phyloP scores from a whole-genome alignment of 2,113 vertebrate species.

The Heterotis niloticus region DNA sequence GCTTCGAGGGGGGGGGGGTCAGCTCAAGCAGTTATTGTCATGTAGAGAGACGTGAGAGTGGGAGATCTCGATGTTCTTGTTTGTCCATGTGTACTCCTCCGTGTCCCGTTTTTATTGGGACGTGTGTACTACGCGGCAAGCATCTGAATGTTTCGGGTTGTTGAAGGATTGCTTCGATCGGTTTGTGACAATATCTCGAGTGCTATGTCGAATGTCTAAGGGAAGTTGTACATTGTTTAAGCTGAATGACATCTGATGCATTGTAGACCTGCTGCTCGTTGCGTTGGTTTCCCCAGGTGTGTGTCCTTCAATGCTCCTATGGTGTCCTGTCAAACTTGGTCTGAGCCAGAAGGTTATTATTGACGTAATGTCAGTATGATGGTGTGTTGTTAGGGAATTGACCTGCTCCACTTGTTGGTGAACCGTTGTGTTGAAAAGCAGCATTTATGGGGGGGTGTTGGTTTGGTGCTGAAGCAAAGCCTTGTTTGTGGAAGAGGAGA shows the following conservation, averaged over 20 bases:
- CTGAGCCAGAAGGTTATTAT: background rate
- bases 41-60: background rate
- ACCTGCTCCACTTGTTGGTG: background rate
- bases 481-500: background rate
- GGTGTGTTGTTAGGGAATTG: background rate
- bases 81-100: too few species aligned
- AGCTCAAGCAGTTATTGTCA: background rate
- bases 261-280: background rate
- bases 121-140: too few species aligned
- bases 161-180: background rate
- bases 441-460: background rate
- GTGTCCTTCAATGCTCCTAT: background rate
- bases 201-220: background rate
- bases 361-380: constrained; percentile 2
- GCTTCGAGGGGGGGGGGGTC: background rate
- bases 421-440: background rate
- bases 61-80: background rate
- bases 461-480: background rate
- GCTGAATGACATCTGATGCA: background rate
- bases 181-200: background rate
- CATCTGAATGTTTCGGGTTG: background rate
- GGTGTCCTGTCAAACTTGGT: background rate
- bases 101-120: too few species aligned
- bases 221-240: background rate
- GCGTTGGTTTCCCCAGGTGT: background rate